A percentile compares a stretch with the other conserved stretches of the same genome.
These are phyloP conservation scores for Cosmia trapezina DNA, from an alignment of 2,888 invertebrate genomes.

Conservation along the genomic window DNA sequence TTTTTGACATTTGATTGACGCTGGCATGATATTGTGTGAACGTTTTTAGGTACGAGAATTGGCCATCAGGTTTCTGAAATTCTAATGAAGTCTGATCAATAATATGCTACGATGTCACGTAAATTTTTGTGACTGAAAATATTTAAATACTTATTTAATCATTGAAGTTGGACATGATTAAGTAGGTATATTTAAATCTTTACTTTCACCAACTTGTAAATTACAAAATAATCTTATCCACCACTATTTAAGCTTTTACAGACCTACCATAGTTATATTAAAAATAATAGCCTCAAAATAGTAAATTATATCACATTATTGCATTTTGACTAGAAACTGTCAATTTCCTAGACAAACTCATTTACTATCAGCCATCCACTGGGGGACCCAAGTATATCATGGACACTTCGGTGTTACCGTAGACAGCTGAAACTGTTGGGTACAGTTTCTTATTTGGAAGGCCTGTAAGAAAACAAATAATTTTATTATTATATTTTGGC, in stretches of 20 bases:
- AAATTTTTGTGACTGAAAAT: not conserved
- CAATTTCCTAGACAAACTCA: slow-evolving; percentile 62
- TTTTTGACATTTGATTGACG: no score
- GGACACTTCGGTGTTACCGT: slow-evolving; percentile 99
- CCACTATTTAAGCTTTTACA: slow-evolving; percentile 24
- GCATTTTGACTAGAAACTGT: slow-evolving; percentile 73
- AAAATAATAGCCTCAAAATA: slow-evolving; percentile 55
- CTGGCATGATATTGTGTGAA: no score
- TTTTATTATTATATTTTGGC: not conserved
- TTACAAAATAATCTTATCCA: slow-evolving; percentile 3
- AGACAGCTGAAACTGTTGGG: slow-evolving; percentile 99
- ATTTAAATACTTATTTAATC: not conserved
- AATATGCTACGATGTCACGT: not conserved
- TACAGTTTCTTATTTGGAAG: slow-evolving; percentile 98
- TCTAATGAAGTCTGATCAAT: not conserved
- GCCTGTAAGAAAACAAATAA: slow-evolving; percentile 88
- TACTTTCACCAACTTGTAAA: not conserved
- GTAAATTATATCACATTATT: slow-evolving; percentile 71
- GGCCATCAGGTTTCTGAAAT: slow-evolving; percentile 5
- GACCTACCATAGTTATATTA: slow-evolving; percentile 5
- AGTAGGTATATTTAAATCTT: not conserved
- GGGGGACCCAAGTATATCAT: slow-evolving; percentile 99
- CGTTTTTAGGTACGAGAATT: no score
- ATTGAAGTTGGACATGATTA: not conserved
- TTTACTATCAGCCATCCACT: slow-evolving; percentile 95